Evolutionary conservation across 2,113 vertebrate species (phyloP), one percentile per base, ranked within the genome.

Genomic region (Oncorhynchus mykiss): DNA sequence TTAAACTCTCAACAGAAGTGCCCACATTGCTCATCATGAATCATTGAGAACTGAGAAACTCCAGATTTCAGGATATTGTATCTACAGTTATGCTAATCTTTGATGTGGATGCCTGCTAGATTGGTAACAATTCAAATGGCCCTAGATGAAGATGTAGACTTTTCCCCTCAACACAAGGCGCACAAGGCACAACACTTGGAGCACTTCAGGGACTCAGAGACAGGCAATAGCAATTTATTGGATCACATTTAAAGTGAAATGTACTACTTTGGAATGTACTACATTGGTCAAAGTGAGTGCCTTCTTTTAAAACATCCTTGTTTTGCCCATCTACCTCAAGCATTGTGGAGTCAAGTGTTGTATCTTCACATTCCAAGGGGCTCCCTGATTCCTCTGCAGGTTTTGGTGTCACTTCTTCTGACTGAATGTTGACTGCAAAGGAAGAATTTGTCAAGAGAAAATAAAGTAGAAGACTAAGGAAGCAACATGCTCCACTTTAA

Each of bases 21-120:
- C 16, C 85, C 86, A 87, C 84, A 85, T 87, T 76, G 84, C 49
- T 82, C 81, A 78, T 85, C 86, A 87, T 91, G 89, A 90, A 91
- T 90, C 88, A 91, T 84, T 91, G 84, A 22, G 54, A 27, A 16
- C 14, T 16, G 22, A 70, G 34, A 70, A 12, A 45, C 9, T 11
- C 39, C 39, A 45, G 9, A 16, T 71, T 22, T 71, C 45, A 14
- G 13, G 4, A 51, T 51, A 27, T 24, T 48, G 39, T 70, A 48
- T 67, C 9, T 67, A 67, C 29, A 24, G 68, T 54, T 34, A 68
- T 68, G 29, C 16, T 14, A 68, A 68, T 45, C 29, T 27, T 31
- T 20, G 2, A 39, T 34, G 20, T 27, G 27, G 65, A 14, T 67
- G 65, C 27, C 16, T 9, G 29, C 18, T 39, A 60, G 4, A 60